A percentile compares a stretch with the other conserved stretches of the same genome.
Evolutionary conservation across 1,140 invertebrate species (phyloP).

Genomic region (Drosophila athabasca): DNA sequence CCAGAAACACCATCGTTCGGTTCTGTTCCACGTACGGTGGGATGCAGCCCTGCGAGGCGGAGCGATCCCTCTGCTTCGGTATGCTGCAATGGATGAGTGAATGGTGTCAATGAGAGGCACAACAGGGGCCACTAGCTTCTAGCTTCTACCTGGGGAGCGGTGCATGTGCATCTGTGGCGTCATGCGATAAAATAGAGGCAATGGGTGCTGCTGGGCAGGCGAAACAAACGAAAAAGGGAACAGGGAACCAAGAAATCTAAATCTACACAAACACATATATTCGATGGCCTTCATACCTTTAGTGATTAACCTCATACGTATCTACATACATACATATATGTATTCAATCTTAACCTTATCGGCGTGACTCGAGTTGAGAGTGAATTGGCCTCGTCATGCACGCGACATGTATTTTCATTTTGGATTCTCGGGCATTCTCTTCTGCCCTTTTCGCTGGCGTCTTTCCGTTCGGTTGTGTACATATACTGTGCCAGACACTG

Average conservation of each 20-base stretch:
- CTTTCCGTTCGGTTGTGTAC: too few species aligned
- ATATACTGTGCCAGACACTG: too few species aligned
- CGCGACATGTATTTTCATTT: background rate
- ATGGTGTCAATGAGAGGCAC: background rate
- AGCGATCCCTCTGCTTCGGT: conserved; percentile 84
- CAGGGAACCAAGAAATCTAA: too few species aligned
- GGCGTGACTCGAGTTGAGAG: too few species aligned
- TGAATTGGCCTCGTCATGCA: too few species aligned
- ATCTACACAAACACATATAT: too few species aligned
- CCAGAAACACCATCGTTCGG: conserved; percentile 94
- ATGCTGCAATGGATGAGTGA: conserved; percentile 49
- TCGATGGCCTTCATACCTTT: too few species aligned
- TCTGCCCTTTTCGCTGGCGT: too few species aligned
- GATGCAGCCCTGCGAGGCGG: conserved; percentile 86
- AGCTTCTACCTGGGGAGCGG: background rate
- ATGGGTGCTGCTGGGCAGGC: conserved; percentile 37
- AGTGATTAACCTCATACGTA: too few species aligned
- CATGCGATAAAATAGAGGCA: conserved; percentile 24
- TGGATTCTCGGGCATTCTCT: background rate
- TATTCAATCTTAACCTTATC: too few species aligned
- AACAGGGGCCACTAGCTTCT: background rate
- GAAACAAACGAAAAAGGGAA: conserved; percentile 12
- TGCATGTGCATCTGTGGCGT: conserved; percentile 4
- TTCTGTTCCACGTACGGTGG: conserved; percentile 89
- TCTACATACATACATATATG: too few species aligned